A percentile compares a stretch with the other conserved stretches of the same genome.
These are phyloP conservation scores for Thinocorus orbignyianus DNA, from an alignment of 2,113 vertebrate genomes.

Conservation along the genomic window DNA sequence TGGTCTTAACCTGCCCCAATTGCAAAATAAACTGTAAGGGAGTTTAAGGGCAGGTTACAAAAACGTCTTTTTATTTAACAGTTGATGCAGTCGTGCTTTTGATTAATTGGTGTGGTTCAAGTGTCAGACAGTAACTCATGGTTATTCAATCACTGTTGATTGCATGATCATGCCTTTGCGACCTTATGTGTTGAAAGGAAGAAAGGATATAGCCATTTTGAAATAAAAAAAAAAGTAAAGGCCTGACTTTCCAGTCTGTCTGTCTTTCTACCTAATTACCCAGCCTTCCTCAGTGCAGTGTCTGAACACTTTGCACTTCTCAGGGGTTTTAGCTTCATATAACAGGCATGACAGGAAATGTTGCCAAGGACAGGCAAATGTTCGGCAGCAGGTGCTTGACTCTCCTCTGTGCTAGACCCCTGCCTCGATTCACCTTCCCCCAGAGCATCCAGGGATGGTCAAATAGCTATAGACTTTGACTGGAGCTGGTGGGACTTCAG, in stretches of 20 bases:
- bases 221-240: neutral
- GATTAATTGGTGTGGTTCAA: constrained; percentile 36
- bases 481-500: neutral
- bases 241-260: neutral
- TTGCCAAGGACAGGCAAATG: neutral
- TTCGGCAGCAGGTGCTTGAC: neutral
- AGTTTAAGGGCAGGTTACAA: neutral
- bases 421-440: neutral
- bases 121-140: constrained; percentile 32
- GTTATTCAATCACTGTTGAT: constrained; percentile 46
- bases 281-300: neutral
- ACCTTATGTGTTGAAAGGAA: neutral
- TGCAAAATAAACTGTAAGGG: neutral
- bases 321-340: neutral
- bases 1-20: neutral
- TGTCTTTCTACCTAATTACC: neutral
- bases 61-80: constrained; percentile 27
- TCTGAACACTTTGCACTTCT: neutral
- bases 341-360: neutral
- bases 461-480: neutral
- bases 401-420: neutral
- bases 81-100: neutral
- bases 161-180: neutral
- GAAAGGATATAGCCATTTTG: neutral
- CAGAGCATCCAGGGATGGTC: neutral